phyloP scores from a whole-genome alignment of 2,113 vertebrate species.

The Phocoena phocoena region DNA sequence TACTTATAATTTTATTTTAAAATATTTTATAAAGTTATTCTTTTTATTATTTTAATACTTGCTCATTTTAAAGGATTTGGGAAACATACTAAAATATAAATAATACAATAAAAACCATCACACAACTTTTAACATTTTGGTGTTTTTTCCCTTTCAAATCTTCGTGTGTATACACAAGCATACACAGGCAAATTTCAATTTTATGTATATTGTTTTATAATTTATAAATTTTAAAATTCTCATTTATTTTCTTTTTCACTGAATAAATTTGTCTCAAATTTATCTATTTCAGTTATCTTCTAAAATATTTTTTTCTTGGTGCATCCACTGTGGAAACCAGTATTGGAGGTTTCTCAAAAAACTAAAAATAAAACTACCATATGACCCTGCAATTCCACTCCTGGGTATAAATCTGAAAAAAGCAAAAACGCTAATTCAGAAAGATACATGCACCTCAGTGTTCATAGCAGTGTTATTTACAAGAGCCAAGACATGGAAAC shows the following conservation, averaged over 20 bases:
- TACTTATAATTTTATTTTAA: not conserved
- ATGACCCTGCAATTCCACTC: not conserved
- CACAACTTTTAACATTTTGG: not conserved
- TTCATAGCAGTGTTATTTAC: not conserved
- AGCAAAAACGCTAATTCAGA: not conserved
- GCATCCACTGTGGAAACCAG: not conserved
- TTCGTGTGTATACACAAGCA: not conserved
- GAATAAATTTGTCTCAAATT: not conserved
- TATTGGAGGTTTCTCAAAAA: not conserved
- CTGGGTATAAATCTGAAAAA: not conserved
- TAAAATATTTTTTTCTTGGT: not conserved
- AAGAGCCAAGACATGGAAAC: not conserved
- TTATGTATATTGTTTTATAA: not conserved
- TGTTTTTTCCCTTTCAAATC: not conserved
- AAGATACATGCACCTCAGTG: not conserved
- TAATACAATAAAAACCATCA: not conserved
- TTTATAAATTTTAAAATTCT: not conserved
- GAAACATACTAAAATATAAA: not conserved
- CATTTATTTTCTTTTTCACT: not conserved
- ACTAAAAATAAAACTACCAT: not conserved
- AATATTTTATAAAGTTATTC: not conserved
- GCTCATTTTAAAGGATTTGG: not conserved
- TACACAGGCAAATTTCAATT: not conserved
- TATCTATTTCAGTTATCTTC: not conserved
- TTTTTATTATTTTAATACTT: not conserved